phyloP scores from a whole-genome alignment of 2,797 vertebrate species.

The Mus caroli region DNA sequence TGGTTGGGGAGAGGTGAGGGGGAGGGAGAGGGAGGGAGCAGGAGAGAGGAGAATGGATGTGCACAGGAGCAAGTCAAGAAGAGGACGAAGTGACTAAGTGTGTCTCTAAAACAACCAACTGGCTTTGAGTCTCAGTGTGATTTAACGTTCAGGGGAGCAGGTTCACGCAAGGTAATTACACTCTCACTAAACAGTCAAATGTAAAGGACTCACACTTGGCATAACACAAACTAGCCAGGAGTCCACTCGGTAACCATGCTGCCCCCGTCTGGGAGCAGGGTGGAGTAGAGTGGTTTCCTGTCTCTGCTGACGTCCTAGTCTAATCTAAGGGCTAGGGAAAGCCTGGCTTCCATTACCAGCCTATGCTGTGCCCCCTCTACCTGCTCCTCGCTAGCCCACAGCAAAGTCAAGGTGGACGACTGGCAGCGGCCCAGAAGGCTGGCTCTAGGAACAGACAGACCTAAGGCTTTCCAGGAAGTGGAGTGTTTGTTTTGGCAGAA shows the following conservation, averaged over 20 bases:
- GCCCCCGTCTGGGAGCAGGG: fast-evolving
- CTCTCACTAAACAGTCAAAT: neutral
- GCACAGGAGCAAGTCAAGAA: neutral
- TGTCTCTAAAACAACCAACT: constrained; percentile 46
- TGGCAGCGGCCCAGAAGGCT: neutral
- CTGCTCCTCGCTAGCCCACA: constrained; percentile 20
- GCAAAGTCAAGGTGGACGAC: neutral
- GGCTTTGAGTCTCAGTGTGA: constrained; percentile 26
- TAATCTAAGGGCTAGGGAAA: neutral
- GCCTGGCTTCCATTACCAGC: neutral
- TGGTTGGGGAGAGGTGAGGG: too few relatives aligned
- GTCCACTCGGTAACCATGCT: neutral
- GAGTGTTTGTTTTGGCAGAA: constrained; percentile 73
- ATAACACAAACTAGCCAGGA: neutral
- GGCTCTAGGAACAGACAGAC: constrained; percentile 51
- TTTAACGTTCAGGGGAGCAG: neutral
- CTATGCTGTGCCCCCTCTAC: neutral
- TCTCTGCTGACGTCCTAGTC: neutral
- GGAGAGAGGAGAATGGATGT: neutral
- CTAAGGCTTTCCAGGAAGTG: constrained; percentile 69
- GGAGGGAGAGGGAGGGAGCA: too few relatives aligned
- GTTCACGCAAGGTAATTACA: neutral
- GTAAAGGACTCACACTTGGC: neutral
- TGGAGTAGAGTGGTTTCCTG: neutral
- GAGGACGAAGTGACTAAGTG: neutral